phyloP scores from a whole-genome alignment of 1,140 invertebrate species.

The Steinernema feltiae region DNA sequence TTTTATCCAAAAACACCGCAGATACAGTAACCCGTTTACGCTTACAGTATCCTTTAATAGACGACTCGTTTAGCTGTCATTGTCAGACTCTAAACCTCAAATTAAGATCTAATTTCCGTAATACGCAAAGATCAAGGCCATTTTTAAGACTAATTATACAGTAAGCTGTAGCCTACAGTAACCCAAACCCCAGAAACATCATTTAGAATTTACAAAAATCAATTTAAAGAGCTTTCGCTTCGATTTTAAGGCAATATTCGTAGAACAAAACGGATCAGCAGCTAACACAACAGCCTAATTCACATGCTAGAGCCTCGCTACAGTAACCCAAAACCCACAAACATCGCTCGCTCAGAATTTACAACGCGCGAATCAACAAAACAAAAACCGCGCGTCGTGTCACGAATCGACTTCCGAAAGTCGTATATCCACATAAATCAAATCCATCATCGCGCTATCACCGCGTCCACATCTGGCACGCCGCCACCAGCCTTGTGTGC shows the following conservation, averaged over 20 bases:
- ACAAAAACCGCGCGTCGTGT: not conserved
- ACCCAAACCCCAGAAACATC: too few relatives aligned
- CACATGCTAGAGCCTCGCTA: not conserved
- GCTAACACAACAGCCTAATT: not conserved
- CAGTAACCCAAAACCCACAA: not conserved
- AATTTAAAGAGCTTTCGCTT: not conserved
- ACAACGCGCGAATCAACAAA: not conserved
- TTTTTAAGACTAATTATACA: not conserved
- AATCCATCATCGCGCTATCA: not conserved
- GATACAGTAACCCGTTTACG: too few relatives aligned
- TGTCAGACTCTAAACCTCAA: too few relatives aligned
- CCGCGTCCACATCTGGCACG: constrained; percentile 12
- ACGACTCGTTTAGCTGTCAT: too few relatives aligned
- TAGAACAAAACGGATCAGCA: not conserved
- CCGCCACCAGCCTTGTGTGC: not conserved
- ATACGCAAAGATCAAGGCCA: too few relatives aligned
- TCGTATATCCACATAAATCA: not conserved
- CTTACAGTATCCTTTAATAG: too few relatives aligned
- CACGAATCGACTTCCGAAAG: not conserved
- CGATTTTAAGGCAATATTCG: not conserved
- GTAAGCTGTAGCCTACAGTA: not conserved
- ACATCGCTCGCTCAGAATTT: not conserved
- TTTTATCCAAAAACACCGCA: too few relatives aligned
- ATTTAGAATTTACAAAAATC: too few relatives aligned
- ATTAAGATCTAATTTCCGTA: too few relatives aligned